phyloP scores from a whole-genome alignment of 2,888 invertebrate species.

The Aphidius colemani region DNA sequence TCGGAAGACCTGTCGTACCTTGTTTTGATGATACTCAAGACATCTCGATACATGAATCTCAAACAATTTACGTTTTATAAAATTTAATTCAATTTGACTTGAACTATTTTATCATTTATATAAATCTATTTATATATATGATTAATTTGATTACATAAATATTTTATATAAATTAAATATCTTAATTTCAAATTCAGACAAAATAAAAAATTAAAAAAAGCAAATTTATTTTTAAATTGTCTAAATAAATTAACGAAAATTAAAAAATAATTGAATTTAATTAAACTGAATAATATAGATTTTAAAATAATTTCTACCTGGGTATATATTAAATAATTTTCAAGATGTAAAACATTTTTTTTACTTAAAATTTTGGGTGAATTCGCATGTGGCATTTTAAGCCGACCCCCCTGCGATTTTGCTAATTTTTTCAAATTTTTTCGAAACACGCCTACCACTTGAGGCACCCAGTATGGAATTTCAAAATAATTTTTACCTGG shows the following conservation, averaged over 20 bases:
- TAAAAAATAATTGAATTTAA: neutral
- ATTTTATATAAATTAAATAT: neutral
- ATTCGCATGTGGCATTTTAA: no score
- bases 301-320: no score
- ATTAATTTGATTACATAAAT: constrained; percentile 16
- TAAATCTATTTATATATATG: constrained; percentile 11
- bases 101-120: constrained; percentile 24
- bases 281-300: neutral
- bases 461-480: no score
- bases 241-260: neutral
- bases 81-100: constrained; percentile 17
- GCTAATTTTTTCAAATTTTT: no score
- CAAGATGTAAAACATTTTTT: no score
- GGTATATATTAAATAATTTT: no score
- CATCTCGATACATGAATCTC: constrained; percentile 29
- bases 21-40: constrained; percentile 39
- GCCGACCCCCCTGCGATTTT: no score
- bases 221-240: neutral
- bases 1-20: constrained; percentile 38
- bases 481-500: no score
- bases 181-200: no score
- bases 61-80: constrained; percentile 9
- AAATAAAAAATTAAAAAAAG: no score
- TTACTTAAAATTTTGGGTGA: no score
- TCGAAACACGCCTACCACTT: no score